A percentile compares a stretch with the other conserved stretches of the same genome.
phyloP scores from a whole-genome alignment of 2,888 invertebrate species.

The Harpalus rubripes region DNA sequence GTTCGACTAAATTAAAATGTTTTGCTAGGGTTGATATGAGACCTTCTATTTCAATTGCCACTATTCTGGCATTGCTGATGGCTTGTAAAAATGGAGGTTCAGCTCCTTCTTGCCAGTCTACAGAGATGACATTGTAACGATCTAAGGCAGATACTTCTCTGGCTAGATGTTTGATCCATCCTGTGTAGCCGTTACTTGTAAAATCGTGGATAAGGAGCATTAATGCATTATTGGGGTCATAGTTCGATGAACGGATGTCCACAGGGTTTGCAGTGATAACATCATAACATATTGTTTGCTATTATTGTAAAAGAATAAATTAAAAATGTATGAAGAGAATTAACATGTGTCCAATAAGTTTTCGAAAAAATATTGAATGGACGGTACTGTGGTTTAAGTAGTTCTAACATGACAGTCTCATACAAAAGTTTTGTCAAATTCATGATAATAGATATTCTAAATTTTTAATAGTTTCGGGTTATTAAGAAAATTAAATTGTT shows the following conservation, averaged over 20 bases:
- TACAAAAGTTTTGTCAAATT: no score
- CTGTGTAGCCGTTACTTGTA: constrained; percentile 76
- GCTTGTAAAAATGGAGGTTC: constrained; percentile 80
- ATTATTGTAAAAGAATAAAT: neutral
- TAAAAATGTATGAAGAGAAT: neutral
- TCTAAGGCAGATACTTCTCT: constrained; percentile 67
- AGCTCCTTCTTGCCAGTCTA: constrained; percentile 80
- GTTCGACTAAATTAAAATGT: constrained; percentile 66
- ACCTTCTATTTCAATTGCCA: constrained; percentile 78
- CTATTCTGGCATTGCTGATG: constrained; percentile 80
- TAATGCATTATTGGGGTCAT: constrained; percentile 70
- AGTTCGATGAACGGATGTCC: constrained; percentile 73
- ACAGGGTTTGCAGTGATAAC: constrained; percentile 69
- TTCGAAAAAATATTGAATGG: no score
- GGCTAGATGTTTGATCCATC: constrained; percentile 76
- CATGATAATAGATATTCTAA: no score
- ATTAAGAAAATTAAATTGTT: no score
- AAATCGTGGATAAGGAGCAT: constrained; percentile 77
- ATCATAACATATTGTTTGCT: constrained; percentile 67
- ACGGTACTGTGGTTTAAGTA: no score
- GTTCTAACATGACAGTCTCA: no score
- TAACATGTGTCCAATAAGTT: no score
- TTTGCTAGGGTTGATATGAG: constrained; percentile 76
- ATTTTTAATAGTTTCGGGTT: no score
- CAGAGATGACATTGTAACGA: constrained; percentile 76